Conservation (phyloP, 2,888 invertebrate genomes). For the Calliopum simillimum region DNA sequence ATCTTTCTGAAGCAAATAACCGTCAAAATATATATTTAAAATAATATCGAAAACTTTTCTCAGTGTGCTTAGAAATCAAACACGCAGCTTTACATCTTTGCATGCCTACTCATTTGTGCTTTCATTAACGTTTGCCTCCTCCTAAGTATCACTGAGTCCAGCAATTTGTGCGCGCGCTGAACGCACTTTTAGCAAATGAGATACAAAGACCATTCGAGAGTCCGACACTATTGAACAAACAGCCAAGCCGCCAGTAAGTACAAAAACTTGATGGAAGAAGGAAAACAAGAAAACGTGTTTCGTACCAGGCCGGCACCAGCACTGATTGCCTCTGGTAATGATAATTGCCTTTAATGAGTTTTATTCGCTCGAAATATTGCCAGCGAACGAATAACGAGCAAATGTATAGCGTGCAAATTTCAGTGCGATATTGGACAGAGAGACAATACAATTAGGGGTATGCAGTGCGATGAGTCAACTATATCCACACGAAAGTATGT, state of each 20-base stretch:
- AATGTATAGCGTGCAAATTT: too few species aligned
- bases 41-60: too few species aligned
- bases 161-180: background rate
- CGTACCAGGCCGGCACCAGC: slow-evolving; percentile 6
- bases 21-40: too few species aligned
- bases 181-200: background rate
- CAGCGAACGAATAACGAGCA: background rate
- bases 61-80: too few species aligned
- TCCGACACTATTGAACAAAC: background rate
- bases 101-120: background rate
- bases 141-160: slow-evolving; percentile 11
- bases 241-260: background rate
- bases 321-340: slow-evolving; percentile 32
- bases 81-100: too few species aligned
- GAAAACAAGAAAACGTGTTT: background rate
- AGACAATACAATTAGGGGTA: too few species aligned
- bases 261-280: background rate
- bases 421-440: too few species aligned
- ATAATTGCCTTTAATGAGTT: slow-evolving; percentile 34
- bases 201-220: background rate
- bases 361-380: slow-evolving; percentile 27
- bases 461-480: too few species aligned
- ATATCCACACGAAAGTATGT: too few species aligned
- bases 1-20: too few species aligned
- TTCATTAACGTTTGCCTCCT: slow-evolving; percentile 21